These are phyloP conservation scores for Lomographa bimaculata DNA, from an alignment of 2,888 invertebrate genomes.

Conservation along the genomic window DNA sequence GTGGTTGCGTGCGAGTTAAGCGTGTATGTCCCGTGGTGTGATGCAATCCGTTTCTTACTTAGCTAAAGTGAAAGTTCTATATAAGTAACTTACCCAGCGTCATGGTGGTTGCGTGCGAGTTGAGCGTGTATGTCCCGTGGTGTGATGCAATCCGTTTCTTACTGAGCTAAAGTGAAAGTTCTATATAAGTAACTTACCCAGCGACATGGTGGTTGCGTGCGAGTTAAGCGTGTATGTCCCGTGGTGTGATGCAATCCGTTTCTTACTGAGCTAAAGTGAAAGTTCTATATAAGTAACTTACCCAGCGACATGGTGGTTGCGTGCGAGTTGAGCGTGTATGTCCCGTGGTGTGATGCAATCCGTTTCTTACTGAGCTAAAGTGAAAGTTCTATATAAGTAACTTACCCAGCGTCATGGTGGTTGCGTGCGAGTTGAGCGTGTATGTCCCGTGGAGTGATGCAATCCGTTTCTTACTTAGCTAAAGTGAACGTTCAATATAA, in stretches of 20 bases:
- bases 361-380: no score
- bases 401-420: constrained; percentile 61
- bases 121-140: constrained; percentile 82
- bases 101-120: constrained; percentile 81
- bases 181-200: no score
- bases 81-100: constrained; percentile 51
- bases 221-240: constrained; percentile 84
- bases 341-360: constrained; percentile 71
- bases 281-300: no score
- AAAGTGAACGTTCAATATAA: no score
- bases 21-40: constrained; percentile 80
- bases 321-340: constrained; percentile 85
- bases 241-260: constrained; percentile 73
- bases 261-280: no score
- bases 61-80: no score
- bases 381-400: no score
- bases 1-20: constrained; percentile 83
- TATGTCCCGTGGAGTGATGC: constrained; percentile 77
- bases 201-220: constrained; percentile 76
- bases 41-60: no score
- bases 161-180: no score
- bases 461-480: no score
- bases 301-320: constrained; percentile 70
- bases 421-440: constrained; percentile 84
- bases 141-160: no score